These are phyloP conservation scores for Phaethornis superciliosus DNA, from an alignment of 2,113 vertebrate species.

Conservation along the genomic window DNA sequence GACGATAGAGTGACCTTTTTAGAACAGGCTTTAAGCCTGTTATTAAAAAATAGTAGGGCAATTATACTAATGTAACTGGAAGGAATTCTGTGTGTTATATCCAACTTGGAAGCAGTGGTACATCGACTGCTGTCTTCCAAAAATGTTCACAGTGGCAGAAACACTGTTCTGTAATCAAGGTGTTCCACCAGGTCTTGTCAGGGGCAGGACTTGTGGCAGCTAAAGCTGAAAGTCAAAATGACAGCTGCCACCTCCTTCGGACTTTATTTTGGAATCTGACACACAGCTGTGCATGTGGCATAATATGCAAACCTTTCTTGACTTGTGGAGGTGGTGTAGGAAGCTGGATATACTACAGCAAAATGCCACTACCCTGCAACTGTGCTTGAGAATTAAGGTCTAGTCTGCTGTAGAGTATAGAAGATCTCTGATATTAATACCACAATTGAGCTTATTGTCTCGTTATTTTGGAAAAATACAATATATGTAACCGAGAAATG, in stretches of 20 bases:
- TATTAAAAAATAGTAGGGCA: not conserved
- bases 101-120: not conserved
- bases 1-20: not conserved
- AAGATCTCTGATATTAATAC: not conserved
- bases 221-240: not conserved
- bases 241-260: not conserved
- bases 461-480: not conserved
- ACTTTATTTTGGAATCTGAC: not conserved
- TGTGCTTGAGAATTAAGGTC: not conserved
- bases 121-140: not conserved
- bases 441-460: not conserved
- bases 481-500: not conserved
- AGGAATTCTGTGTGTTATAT: not conserved
- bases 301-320: not conserved
- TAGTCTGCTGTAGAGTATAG: not conserved
- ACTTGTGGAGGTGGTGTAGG: not conserved
- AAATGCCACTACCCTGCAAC: not conserved
- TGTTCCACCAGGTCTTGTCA: not conserved
- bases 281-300: not conserved
- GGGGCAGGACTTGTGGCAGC: not conserved
- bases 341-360: not conserved
- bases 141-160: not conserved
- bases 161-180: not conserved
- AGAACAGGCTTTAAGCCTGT: not conserved
- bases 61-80: not conserved